Conservation (phyloP, 2,113 vertebrate species). For the Recurvirostra avosetta region DNA sequence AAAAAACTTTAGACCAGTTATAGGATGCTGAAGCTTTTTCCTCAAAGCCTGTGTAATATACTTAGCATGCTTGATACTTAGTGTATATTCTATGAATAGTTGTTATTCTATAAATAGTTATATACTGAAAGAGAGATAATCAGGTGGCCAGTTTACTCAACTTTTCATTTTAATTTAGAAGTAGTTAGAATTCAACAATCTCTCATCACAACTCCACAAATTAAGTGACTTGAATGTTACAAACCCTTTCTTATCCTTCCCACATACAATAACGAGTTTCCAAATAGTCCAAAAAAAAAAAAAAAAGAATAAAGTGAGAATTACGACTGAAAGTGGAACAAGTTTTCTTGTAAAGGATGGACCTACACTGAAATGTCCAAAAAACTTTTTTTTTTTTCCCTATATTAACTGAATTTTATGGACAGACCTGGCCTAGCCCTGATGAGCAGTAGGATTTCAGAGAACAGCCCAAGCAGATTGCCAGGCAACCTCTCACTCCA, state of each 20-base stretch:
- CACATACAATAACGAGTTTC: neutral
- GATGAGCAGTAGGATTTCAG: neutral
- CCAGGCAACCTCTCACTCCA: neutral
- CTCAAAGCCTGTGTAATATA: neutral
- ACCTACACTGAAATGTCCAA: neutral
- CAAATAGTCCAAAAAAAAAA: neutral
- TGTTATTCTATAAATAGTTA: neutral
- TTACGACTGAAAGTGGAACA: neutral
- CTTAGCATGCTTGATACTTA: neutral
- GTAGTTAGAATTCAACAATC: neutral
- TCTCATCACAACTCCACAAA: neutral
- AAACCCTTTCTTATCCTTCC: neutral
- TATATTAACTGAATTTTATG: neutral
- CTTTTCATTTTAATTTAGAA: neutral
- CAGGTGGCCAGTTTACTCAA: neutral
- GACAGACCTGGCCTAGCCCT: neutral
- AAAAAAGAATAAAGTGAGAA: neutral
- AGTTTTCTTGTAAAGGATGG: neutral
- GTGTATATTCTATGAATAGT: neutral
- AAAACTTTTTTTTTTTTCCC: neutral
- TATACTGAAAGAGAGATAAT: neutral
- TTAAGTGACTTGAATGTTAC: neutral
- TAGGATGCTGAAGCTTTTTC: neutral
- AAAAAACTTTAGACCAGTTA: neutral
- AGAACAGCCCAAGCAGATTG: neutral